Percentiles rank a stretch among this genome's conserved stretches.
Evolutionary conservation across 1,140 invertebrate genomes (phyloP).

Genomic region (Phenacoccus solenopsis): DNA sequence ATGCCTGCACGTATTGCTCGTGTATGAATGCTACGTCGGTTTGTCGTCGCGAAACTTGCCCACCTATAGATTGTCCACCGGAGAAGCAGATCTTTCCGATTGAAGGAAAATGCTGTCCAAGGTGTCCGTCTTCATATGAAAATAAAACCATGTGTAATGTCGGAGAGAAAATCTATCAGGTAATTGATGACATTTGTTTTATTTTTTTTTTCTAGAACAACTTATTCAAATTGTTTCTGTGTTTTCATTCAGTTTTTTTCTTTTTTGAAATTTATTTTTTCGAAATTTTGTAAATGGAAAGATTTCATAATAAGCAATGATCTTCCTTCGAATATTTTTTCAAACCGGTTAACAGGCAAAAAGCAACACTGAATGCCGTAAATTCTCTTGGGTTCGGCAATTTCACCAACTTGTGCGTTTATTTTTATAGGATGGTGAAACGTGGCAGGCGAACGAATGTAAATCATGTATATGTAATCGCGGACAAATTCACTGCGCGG

Average conservation of each 20-base stretch:
- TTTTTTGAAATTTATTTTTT: background rate
- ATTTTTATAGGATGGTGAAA: constrained; percentile 65
- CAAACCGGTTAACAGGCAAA: too few species aligned
- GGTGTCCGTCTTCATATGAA: constrained; percentile 48
- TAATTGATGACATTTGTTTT: constrained; percentile 37
- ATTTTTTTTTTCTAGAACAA: background rate
- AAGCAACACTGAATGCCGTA: too few species aligned
- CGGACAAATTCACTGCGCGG: constrained; percentile 65
- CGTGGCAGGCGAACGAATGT: constrained; percentile 73
- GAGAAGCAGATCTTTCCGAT: constrained; percentile 50
- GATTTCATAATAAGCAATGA: too few species aligned
- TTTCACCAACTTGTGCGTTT: background rate
- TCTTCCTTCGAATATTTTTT: too few species aligned
- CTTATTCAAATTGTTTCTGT: background rate
- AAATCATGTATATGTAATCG: constrained; percentile 68
- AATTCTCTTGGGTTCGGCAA: too few species aligned
- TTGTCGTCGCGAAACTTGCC: constrained; percentile 65
- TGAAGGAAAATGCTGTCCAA: constrained; percentile 56
- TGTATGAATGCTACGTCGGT: constrained; percentile 57
- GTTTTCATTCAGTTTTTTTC: background rate
- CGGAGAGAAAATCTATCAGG: constrained; percentile 49
- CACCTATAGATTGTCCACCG: constrained; percentile 62
- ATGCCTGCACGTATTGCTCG: constrained; percentile 69
- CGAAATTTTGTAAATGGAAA: too few species aligned
- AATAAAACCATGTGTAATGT: constrained; percentile 48